Evolutionary conservation across 2,888 invertebrate genomes (phyloP).

Genomic region (Drosophila recens): DNA sequence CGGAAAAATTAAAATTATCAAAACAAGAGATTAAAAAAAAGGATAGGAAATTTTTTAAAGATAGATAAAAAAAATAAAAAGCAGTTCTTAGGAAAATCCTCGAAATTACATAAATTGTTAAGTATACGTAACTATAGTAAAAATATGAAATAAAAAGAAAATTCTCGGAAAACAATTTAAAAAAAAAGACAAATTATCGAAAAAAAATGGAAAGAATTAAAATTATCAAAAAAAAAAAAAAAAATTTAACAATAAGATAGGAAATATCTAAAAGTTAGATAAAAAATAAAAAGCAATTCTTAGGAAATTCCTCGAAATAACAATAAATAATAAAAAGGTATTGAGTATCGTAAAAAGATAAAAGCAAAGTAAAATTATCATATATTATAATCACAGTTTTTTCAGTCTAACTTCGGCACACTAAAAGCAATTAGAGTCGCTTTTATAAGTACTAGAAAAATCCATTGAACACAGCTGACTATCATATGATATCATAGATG

Average conservation of each 20-base stretch:
- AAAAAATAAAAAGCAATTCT: neutral
- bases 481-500: slow-evolving; percentile 32
- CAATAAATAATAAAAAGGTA: neutral
- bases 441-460: neutral
- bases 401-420: neutral
- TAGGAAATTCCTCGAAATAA: neutral
- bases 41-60: too few species aligned
- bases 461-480: neutral
- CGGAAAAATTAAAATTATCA: too few species aligned
- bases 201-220: neutral
- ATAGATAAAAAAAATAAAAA: too few species aligned
- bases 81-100: too few species aligned
- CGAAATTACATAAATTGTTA: too few species aligned
- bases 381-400: neutral
- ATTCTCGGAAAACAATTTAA: too few species aligned
- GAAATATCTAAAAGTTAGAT: neutral
- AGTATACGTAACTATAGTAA: too few species aligned
- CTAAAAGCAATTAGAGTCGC: neutral
- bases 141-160: too few species aligned
- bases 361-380: neutral
- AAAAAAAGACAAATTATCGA: too few species aligned
- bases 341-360: neutral
- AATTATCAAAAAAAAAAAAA: too few species aligned
- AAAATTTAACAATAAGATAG: neutral
- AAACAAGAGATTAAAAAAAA: too few species aligned